Conservation (phyloP, 2,797 vertebrate species). For the Chloroceryle amazona region DNA sequence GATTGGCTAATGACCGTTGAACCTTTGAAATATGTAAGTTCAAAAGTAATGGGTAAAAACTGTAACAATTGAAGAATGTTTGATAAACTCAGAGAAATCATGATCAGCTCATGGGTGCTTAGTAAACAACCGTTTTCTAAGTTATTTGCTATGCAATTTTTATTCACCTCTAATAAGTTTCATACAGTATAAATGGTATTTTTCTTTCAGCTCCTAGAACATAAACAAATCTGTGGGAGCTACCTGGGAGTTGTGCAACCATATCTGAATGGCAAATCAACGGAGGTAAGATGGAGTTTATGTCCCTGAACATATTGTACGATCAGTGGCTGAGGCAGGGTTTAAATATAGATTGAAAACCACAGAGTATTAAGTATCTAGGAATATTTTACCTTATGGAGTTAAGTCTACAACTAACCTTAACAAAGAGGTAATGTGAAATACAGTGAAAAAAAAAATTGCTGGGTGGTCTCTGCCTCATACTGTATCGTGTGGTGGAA, state of each 20-base stretch:
- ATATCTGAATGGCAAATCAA: slow-evolving; percentile 10
- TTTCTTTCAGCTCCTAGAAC: slow-evolving; percentile 16
- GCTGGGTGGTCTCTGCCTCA: slow-evolving; percentile 56
- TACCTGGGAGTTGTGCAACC: slow-evolving; percentile 31
- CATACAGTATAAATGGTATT: not conserved
- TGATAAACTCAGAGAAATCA: not conserved
- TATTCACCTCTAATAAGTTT: slow-evolving; percentile 16
- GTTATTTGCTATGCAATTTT: not conserved
- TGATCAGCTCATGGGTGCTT: not conserved
- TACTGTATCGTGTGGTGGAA: slow-evolving; percentile 25
- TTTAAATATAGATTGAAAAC: slow-evolving; percentile 74
- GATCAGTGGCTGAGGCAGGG: slow-evolving; percentile 38
- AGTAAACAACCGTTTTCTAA: not conserved
- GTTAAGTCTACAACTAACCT: slow-evolving; percentile 46
- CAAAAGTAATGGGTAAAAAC: not conserved
- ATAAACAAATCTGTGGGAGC: slow-evolving; percentile 31
- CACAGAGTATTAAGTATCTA: slow-evolving; percentile 66
- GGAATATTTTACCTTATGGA: slow-evolving; percentile 68
- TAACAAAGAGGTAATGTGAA: slow-evolving; percentile 65
- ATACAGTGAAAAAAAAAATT: slow-evolving; percentile 32
- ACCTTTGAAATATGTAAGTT: not conserved
- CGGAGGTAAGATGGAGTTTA: slow-evolving; percentile 63
- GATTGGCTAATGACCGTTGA: not conserved
- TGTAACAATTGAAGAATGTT: not conserved
- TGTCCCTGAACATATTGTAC: slow-evolving; percentile 63